These are phyloP conservation scores for Eurytoma adleriae DNA, from an alignment of 2,888 invertebrate species.

Conservation along the genomic window DNA sequence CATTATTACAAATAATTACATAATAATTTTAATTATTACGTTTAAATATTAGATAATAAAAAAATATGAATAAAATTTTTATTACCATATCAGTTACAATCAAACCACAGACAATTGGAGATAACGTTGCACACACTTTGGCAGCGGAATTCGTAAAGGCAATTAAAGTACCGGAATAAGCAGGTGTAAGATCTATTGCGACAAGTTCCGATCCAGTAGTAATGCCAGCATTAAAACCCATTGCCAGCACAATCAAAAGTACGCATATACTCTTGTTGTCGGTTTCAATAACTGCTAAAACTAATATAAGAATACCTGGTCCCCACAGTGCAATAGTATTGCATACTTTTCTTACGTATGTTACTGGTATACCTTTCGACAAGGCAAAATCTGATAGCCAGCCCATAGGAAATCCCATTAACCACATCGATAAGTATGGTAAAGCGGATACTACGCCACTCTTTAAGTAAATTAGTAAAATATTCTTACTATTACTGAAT, in stretches of 20 bases:
- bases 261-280: conserved; percentile 48
- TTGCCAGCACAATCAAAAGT: conserved; percentile 68
- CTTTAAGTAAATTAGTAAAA: conserved; percentile 59
- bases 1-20: background rate
- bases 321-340: conserved; percentile 79
- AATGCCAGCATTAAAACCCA: conserved; percentile 69
- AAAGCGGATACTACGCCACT: conserved; percentile 78
- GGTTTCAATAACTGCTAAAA: conserved; percentile 67
- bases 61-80: background rate
- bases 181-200: conserved; percentile 77
- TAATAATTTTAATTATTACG: background rate
- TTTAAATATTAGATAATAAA: background rate
- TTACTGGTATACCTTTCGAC: conserved; percentile 66
- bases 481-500: background rate
- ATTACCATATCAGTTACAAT: conserved; percentile 70
- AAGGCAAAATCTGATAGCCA: conserved; percentile 76
- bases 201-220: conserved; percentile 75
- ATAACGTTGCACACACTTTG: conserved; percentile 74
- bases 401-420: conserved; percentile 77
- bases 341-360: conserved; percentile 70
- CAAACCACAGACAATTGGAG: conserved; percentile 72
- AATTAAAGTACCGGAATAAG: conserved; percentile 77
- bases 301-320: conserved; percentile 74
- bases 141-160: conserved; percentile 76
- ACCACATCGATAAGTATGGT: conserved; percentile 78